phyloP scores from a whole-genome alignment of 1,140 invertebrate species.

The Drosophila kurseongensis region DNA sequence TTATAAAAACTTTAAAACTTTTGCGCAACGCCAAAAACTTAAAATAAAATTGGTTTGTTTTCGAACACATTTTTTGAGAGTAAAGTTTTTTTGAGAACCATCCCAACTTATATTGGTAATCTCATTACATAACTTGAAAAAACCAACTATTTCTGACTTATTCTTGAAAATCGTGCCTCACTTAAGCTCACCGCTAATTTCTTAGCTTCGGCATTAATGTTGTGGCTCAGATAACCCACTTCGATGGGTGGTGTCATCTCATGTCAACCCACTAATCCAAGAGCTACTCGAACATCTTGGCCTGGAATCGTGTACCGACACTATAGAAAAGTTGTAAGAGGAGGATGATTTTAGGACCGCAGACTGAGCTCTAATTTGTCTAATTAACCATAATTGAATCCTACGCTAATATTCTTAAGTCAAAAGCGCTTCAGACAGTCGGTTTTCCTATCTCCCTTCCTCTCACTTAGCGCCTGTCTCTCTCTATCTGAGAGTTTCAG shows the following conservation, averaged over 20 bases:
- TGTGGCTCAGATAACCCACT: conserved; percentile 3
- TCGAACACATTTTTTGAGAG: too few relatives aligned
- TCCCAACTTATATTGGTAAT: too few relatives aligned
- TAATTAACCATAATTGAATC: conserved; percentile 78
- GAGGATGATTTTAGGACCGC: not conserved
- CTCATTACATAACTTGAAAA: too few relatives aligned
- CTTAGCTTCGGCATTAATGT: conserved; percentile 16
- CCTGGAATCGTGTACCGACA: not conserved
- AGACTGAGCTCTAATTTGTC: conserved; percentile 31
- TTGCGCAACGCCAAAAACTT: too few relatives aligned
- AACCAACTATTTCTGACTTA: too few relatives aligned
- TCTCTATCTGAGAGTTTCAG: conserved; percentile 1
- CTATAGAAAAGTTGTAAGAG: not conserved
- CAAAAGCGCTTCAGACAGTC: conserved; percentile 33
- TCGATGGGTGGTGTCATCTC: conserved; percentile 4
- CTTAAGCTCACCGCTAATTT: not conserved
- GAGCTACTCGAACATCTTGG: not conserved
- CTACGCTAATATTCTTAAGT: conserved; percentile 68
- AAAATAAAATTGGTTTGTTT: too few relatives aligned
- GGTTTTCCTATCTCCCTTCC: not conserved
- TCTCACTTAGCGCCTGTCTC: not conserved
- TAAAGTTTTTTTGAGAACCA: too few relatives aligned
- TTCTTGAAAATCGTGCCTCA: not conserved
- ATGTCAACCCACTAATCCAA: conserved; percentile 9
- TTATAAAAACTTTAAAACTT: too few relatives aligned